Percentiles rank a stretch among this genome's conserved stretches.
Conservation (phyloP, 2,797 vertebrate species). For the Enteromius treurensis region DNA sequence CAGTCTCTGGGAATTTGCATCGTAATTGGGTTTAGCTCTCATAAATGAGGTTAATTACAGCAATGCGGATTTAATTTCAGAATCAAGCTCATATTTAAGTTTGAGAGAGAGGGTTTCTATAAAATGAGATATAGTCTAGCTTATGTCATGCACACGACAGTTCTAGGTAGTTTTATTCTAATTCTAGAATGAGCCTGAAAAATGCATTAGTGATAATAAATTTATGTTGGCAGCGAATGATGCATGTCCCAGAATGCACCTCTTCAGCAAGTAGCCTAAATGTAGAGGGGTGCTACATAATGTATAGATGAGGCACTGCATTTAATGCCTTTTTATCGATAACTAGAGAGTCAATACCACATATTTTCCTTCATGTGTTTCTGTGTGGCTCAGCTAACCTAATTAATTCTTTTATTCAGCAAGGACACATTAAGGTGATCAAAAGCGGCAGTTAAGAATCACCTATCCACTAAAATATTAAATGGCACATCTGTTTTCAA, state of each 20-base stretch:
- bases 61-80: neutral
- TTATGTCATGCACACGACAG: neutral
- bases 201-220: slow-evolving; percentile 40
- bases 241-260: slow-evolving; percentile 10
- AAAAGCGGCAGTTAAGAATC: neutral
- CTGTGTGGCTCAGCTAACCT: neutral
- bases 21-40: slow-evolving; percentile 9
- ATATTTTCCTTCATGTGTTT: neutral
- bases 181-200: slow-evolving; percentile 38
- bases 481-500: neutral
- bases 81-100: neutral
- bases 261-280: slow-evolving; percentile 3
- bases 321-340: neutral
- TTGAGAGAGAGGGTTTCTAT: neutral
- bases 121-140: neutral
- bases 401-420: neutral
- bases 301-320: neutral
- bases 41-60: slow-evolving; percentile 32
- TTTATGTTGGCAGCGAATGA: slow-evolving; percentile 12
- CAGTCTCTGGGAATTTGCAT: slow-evolving; percentile 57
- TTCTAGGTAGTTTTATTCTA: neutral
- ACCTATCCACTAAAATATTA: neutral
- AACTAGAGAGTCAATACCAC: neutral
- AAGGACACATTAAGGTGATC: neutral
- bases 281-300: neutral